Evolutionary conservation across 2,113 vertebrate species (phyloP).

Genomic region (Pogona vitticeps): DNA sequence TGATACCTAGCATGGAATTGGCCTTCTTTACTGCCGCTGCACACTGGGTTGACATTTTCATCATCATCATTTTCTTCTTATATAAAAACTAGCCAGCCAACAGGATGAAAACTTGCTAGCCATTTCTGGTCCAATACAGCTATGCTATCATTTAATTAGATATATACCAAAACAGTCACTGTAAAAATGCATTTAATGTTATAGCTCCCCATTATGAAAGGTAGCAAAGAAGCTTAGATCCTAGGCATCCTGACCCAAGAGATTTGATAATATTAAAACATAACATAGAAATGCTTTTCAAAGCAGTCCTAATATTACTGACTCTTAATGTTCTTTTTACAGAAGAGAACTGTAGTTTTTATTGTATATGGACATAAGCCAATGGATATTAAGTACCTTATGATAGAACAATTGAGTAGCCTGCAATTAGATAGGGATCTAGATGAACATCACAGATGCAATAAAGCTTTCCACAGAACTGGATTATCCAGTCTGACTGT

Average conservation of each 20-base stretch:
- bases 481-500: constrained; percentile 51
- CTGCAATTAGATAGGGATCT: neutral
- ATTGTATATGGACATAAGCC: constrained; percentile 31
- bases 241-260: neutral
- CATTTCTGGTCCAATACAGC: neutral
- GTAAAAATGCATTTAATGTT: neutral
- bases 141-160: neutral
- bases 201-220: neutral
- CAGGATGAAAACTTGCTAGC: neutral
- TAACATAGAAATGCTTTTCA: constrained; percentile 12
- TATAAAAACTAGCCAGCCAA: constrained; percentile 4
- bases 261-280: constrained; percentile 3
- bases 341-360: neutral
- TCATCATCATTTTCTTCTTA: no score
- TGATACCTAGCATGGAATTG: no score
- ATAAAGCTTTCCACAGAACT: constrained; percentile 33
- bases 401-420: neutral
- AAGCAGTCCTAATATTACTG: constrained; percentile 7
- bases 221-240: constrained; percentile 1
- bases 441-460: constrained; percentile 19
- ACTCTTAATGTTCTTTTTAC: neutral
- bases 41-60: no score
- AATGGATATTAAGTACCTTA: neutral
- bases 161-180: neutral
- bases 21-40: no score